Evolutionary conservation across 2,888 invertebrate species (phyloP).

Genomic region (Drosophila siamana): DNA sequence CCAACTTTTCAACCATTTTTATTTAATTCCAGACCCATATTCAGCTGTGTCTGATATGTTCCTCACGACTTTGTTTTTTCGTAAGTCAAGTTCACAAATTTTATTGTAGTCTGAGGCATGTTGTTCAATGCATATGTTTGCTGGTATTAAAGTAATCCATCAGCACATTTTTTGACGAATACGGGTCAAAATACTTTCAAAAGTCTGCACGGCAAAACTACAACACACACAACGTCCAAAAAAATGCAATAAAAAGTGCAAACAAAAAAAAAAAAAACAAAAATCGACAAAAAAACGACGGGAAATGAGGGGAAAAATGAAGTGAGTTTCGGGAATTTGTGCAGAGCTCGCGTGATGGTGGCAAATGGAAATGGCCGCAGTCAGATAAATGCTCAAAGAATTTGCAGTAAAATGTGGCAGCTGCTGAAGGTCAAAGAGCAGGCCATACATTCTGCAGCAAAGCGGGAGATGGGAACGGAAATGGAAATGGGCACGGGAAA

Average conservation of each 20-base stretch:
- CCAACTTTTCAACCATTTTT: no score
- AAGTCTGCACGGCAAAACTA: neutral
- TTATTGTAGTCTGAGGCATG: neutral
- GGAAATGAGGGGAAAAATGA: neutral
- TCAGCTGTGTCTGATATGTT: no score
- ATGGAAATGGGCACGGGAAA: neutral
- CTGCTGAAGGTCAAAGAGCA: slow-evolving; percentile 69
- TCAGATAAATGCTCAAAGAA: slow-evolving; percentile 46
- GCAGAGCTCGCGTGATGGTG: neutral
- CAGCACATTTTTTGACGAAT: slow-evolving; percentile 42
- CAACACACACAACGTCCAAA: no score
- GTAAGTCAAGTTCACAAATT: neutral
- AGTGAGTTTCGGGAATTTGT: slow-evolving; percentile 4
- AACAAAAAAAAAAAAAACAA: slow-evolving; percentile 3
- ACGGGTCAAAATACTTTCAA: slow-evolving; percentile 53
- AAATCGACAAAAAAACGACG: neutral
- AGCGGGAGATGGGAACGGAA: neutral
- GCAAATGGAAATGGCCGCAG: slow-evolving; percentile 9
- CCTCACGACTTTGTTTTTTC: no score
- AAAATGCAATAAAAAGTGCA: neutral
- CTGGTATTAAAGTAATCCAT: slow-evolving; percentile 42
- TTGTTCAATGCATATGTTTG: neutral
- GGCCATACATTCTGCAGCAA: neutral
- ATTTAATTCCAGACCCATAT: no score
- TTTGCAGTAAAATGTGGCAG: slow-evolving; percentile 58